Conservation (phyloP, 2,797 vertebrate genomes). For the Alectoris magna region DNA sequence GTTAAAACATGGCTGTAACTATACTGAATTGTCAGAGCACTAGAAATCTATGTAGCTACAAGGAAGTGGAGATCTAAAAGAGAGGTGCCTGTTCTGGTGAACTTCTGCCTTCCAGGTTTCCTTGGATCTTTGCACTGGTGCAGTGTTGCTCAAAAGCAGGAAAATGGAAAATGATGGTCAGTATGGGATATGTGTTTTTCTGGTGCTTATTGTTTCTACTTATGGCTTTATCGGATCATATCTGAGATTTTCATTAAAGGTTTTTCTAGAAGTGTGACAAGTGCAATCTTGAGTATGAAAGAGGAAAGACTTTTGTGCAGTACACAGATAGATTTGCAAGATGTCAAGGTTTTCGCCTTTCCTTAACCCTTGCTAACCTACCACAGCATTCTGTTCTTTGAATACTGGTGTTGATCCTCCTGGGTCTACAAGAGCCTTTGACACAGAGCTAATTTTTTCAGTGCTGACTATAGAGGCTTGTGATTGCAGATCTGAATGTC, state of each 20-base stretch:
- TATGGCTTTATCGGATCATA: background rate
- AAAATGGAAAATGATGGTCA: background rate
- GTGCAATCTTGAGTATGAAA: background rate
- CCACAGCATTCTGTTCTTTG: constrained; percentile 8
- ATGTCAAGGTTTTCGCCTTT: background rate
- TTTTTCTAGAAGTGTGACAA: fast-evolving
- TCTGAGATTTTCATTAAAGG: background rate
- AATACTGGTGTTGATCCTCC: background rate
- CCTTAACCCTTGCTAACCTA: background rate
- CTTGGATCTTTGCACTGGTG: background rate
- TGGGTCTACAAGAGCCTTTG: constrained; percentile 38
- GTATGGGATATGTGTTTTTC: background rate
- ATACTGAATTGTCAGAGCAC: background rate
- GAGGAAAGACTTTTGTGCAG: background rate
- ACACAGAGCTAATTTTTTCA: constrained; percentile 22
- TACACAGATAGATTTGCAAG: background rate
- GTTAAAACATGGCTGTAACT: background rate
- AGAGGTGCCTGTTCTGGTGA: background rate
- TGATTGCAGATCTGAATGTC: constrained; percentile 58
- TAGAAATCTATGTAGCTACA: background rate
- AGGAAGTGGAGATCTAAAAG: background rate
- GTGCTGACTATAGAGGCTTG: background rate
- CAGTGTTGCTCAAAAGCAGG: background rate
- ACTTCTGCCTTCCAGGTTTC: background rate
- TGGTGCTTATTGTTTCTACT: background rate